These are phyloP conservation scores for Petaurus breviceps DNA, from an alignment of 2,113 vertebrate species.

Conservation along the genomic window DNA sequence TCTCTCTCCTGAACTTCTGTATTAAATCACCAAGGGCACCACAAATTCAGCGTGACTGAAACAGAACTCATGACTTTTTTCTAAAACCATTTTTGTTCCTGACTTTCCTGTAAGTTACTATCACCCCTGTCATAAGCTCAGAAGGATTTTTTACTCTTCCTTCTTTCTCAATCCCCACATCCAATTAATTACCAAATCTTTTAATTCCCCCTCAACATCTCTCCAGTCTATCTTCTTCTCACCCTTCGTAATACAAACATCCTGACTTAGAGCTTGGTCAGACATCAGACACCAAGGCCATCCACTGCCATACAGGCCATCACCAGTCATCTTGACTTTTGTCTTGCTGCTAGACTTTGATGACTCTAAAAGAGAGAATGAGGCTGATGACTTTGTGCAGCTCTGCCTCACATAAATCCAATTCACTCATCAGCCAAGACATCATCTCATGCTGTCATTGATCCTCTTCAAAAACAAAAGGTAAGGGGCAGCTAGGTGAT, in stretches of 20 bases:
- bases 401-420: no score
- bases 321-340: no score
- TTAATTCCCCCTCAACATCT: neutral
- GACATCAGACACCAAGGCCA: no score
- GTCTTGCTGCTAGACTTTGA: no score
- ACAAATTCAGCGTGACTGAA: neutral
- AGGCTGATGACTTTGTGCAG: no score
- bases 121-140: neutral
- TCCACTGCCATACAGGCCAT: no score
- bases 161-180: neutral
- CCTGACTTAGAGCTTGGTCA: no score
- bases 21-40: neutral
- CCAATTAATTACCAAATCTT: neutral
- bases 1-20: neutral
- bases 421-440: no score
- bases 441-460: no score
- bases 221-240: neutral
- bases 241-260: neutral
- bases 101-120: neutral
- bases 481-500: no score
- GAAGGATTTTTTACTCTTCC: neutral
- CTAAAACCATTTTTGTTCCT: neutral
- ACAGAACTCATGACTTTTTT: neutral
- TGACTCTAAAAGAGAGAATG: no score
- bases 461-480: no score